These are phyloP conservation scores for Euphydryas editha DNA, from an alignment of 2,888 invertebrate species.

Conservation along the genomic window DNA sequence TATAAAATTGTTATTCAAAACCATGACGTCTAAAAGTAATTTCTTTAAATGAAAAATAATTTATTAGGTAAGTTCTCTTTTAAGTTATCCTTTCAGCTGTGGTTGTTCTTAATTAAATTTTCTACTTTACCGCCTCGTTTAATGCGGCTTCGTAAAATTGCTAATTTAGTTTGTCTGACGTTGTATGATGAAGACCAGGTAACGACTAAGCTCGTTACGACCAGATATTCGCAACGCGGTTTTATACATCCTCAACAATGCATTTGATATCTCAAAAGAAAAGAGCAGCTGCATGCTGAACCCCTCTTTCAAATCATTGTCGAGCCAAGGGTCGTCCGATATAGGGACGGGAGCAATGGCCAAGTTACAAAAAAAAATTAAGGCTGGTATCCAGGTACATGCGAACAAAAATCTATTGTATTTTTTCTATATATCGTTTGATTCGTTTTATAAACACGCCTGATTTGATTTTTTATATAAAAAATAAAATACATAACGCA, in stretches of 20 bases:
- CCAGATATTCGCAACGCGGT: conserved; percentile 59
- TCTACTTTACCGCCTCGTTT: conserved; percentile 14
- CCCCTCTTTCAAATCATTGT: conserved; percentile 78
- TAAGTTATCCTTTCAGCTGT: neutral
- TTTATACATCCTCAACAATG: conserved; percentile 55
- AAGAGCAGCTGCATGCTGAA: conserved; percentile 79
- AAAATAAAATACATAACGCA: neutral
- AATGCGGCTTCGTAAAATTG: conserved; percentile 47
- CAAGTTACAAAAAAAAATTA: conserved; percentile 67
- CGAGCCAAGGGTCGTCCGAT: conserved; percentile 76
- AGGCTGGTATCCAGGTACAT: conserved; percentile 72
- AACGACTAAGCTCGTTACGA: neutral
- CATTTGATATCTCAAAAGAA: conserved; percentile 62
- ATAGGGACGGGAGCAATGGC: conserved; percentile 68
- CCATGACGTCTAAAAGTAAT: neutral
- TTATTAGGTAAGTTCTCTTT: neutral
- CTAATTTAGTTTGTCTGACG: conserved; percentile 64
- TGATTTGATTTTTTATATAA: neutral
- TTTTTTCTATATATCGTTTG: conserved; percentile 29
- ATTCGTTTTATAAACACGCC: conserved; percentile 17
- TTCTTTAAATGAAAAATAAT: neutral
- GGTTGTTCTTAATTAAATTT: conserved; percentile 19
- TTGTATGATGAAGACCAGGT: neutral
- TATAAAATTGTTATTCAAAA: neutral
- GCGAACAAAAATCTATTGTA: conserved; percentile 54